phyloP scores from a whole-genome alignment of 2,888 invertebrate species.

The Erebia aethiops region DNA sequence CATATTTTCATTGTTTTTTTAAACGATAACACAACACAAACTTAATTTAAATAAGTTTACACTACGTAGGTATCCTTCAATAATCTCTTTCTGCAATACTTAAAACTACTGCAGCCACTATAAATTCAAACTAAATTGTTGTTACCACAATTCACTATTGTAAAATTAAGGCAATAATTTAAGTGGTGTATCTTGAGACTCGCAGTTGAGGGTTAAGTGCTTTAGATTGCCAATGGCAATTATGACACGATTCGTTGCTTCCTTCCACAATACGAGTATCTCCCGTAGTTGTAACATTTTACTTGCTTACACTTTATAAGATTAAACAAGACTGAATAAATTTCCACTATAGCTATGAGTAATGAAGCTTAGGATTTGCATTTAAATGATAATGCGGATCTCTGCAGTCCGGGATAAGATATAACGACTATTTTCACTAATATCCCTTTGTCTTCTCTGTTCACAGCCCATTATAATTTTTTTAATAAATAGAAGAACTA shows the following conservation, averaged over 20 bases:
- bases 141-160: conserved; percentile 14
- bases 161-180: conserved; percentile 22
- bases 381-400: conserved; percentile 18
- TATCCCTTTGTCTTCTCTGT: background rate
- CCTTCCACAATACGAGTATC: background rate
- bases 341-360: conserved; percentile 6
- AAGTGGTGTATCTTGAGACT: conserved; percentile 24
- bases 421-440: background rate
- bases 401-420: conserved; percentile 7
- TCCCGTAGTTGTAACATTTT: conserved; percentile 16
- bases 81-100: background rate
- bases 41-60: too few species aligned
- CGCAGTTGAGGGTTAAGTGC: conserved; percentile 20
- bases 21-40: too few species aligned
- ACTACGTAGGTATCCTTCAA: too few species aligned
- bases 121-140: conserved; percentile 17
- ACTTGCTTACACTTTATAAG: conserved; percentile 2
- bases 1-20: background rate
- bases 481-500: background rate
- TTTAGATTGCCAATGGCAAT: conserved; percentile 21
- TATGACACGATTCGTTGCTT: conserved; percentile 23
- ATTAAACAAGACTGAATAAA: conserved; percentile 16
- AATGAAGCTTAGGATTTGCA: conserved; percentile 21
- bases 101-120: conserved; percentile 8
- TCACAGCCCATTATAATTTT: background rate